Evolutionary conservation across 2,888 invertebrate genomes (phyloP).

Genomic region (Baccha elongata): DNA sequence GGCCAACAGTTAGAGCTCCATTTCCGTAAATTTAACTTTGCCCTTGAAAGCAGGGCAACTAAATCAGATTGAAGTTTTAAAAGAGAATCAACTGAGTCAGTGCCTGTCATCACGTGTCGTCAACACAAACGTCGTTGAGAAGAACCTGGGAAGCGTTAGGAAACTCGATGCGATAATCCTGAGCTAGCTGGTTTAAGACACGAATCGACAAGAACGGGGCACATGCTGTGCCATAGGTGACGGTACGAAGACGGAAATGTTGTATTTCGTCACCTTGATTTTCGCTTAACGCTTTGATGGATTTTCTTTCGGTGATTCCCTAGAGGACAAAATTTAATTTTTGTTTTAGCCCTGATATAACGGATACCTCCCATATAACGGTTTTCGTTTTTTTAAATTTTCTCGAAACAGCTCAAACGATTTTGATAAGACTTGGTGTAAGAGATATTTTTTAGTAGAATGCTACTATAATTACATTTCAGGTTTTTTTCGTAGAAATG

Average conservation of each 20-base stretch:
- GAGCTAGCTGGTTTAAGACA: conserved; percentile 55
- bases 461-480: too few relatives aligned
- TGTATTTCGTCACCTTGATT: conserved; percentile 18
- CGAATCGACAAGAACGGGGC: conserved; percentile 57
- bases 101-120: conserved; percentile 64
- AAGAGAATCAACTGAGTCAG: conserved; percentile 38
- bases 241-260: conserved; percentile 60
- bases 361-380: too few relatives aligned
- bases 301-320: too few relatives aligned
- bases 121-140: conserved; percentile 60
- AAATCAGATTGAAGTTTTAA: conserved; percentile 38
- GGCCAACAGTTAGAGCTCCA: conserved; percentile 20
- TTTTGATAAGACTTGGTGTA: too few relatives aligned
- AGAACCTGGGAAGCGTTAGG: conserved; percentile 53
- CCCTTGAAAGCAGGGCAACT: background rate
- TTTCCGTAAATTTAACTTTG: conserved; percentile 8
- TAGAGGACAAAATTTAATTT: too few relatives aligned
- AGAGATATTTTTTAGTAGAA: too few relatives aligned
- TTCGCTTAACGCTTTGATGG: too few relatives aligned
- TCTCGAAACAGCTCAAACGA: too few relatives aligned
- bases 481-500: too few relatives aligned
- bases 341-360: too few relatives aligned
- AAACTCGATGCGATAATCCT: conserved; percentile 39
- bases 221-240: conserved; percentile 61
- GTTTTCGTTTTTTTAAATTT: too few relatives aligned